Percentiles rank a stretch among this genome's conserved stretches.
phyloP scores from a whole-genome alignment of 2,797 vertebrate species.

The Arnoldichthys spilopterus region DNA sequence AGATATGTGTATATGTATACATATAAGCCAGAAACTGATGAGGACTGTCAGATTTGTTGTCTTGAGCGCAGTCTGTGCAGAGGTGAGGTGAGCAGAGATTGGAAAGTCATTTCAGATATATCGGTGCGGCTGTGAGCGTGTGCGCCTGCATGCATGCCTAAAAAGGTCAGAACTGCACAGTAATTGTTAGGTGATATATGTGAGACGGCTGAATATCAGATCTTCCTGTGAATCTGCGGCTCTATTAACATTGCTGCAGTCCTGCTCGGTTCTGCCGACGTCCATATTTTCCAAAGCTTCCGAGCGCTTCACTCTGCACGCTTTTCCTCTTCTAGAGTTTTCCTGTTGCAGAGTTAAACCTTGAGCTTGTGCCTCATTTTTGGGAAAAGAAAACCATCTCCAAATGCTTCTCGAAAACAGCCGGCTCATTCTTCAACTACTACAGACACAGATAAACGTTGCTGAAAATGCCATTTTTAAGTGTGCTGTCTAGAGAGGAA shows the following conservation, averaged over 20 bases:
- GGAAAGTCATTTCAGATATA: neutral
- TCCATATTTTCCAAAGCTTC: neutral
- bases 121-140: too few relatives aligned
- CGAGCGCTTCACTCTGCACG: neutral
- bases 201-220: neutral
- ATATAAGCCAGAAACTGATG: neutral
- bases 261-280: neutral
- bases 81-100: neutral
- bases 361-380: neutral
- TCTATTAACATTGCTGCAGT: neutral
- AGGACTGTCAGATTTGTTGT: neutral
- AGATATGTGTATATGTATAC: too few relatives aligned
- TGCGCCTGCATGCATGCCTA: neutral
- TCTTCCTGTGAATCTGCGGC: neutral
- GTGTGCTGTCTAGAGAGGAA: too few relatives aligned
- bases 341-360: neutral
- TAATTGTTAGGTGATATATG: neutral
- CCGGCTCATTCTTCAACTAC: neutral
- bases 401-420: neutral
- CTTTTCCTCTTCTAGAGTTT: neutral
- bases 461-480: too few relatives aligned
- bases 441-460: too few relatives aligned
- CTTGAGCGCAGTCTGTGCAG: neutral
- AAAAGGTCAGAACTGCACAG: constrained; percentile 4
- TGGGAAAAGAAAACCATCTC: neutral